These are phyloP conservation scores for Taxidea taxus DNA, from an alignment of 2,113 vertebrate species.

Conservation along the genomic window DNA sequence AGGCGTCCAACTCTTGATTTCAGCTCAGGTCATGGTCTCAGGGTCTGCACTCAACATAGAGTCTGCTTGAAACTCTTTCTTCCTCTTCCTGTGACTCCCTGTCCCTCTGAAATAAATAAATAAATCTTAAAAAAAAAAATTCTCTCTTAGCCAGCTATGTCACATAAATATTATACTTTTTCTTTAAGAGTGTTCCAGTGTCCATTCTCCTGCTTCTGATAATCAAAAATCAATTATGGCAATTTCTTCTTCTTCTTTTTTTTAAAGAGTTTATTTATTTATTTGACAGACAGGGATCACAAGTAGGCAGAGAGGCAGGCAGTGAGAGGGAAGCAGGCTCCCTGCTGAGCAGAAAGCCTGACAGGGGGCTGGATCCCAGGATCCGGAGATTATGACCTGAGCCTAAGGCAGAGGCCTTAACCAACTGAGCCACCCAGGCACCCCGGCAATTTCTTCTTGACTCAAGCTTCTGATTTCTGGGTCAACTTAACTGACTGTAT, in stretches of 20 bases:
- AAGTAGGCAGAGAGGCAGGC: no score
- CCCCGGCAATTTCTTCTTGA: background rate
- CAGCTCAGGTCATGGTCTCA: background rate
- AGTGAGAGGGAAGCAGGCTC: no score
- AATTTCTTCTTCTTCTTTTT: background rate
- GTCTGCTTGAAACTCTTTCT: background rate
- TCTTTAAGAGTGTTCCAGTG: background rate
- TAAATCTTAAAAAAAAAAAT: background rate
- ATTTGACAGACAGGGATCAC: no score
- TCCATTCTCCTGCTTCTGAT: background rate
- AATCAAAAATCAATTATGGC: background rate
- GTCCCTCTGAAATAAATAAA: background rate
- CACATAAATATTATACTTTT: background rate
- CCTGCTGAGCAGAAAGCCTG: no score
- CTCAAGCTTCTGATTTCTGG: background rate
- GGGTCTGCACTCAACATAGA: background rate
- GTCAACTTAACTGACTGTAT: background rate
- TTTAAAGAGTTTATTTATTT: no score
- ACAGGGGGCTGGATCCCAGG: no score
- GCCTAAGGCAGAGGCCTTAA: no score
- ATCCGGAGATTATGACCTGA: no score
- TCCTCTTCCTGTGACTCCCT: background rate
- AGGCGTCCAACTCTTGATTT: background rate
- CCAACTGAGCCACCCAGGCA: no score
- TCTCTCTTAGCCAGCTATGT: background rate